phyloP scores from a whole-genome alignment of 2,888 invertebrate genomes.

The Dendrolimus houi region DNA sequence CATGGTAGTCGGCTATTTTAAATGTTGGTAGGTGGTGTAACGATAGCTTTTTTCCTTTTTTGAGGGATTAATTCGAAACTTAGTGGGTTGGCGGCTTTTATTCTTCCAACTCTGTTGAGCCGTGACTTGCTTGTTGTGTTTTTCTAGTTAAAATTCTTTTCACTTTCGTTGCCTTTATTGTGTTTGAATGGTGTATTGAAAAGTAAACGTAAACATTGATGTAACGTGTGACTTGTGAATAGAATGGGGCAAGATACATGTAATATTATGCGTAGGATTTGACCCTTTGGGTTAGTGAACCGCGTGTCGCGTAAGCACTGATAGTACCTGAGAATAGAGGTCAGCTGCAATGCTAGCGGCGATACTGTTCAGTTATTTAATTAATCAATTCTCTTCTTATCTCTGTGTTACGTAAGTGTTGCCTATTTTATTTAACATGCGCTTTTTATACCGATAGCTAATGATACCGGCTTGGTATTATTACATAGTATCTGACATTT shows the following conservation, averaged over 20 bases:
- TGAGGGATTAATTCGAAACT: slow-evolving; percentile 48
- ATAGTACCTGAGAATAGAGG: slow-evolving; percentile 21
- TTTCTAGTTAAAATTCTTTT: slow-evolving; percentile 31
- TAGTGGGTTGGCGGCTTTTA: slow-evolving; percentile 40
- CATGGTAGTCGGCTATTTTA: slow-evolving; percentile 62
- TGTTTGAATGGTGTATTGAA: slow-evolving; percentile 30
- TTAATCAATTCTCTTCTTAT: slow-evolving; percentile 12
- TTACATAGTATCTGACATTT: background rate
- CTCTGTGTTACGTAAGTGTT: slow-evolving; percentile 6
- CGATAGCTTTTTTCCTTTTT: slow-evolving; percentile 50
- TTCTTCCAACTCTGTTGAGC: slow-evolving; percentile 37
- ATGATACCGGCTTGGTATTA: background rate
- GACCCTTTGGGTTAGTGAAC: slow-evolving; percentile 53
- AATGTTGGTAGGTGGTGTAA: slow-evolving; percentile 61
- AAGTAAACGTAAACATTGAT: slow-evolving; percentile 52
- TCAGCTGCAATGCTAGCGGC: slow-evolving; percentile 12
- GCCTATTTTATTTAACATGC: background rate
- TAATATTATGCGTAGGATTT: slow-evolving; percentile 18
- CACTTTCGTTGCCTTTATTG: slow-evolving; percentile 30
- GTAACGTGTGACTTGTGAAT: slow-evolving; percentile 40
- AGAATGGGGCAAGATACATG: slow-evolving; percentile 33
- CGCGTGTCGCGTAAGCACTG: slow-evolving; percentile 24
- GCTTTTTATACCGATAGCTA: background rate
- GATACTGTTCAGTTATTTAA: slow-evolving; percentile 13
- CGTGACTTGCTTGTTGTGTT: slow-evolving; percentile 37